phyloP scores from a whole-genome alignment of 2,113 vertebrate species.

The Antechinus stuartii region DNA sequence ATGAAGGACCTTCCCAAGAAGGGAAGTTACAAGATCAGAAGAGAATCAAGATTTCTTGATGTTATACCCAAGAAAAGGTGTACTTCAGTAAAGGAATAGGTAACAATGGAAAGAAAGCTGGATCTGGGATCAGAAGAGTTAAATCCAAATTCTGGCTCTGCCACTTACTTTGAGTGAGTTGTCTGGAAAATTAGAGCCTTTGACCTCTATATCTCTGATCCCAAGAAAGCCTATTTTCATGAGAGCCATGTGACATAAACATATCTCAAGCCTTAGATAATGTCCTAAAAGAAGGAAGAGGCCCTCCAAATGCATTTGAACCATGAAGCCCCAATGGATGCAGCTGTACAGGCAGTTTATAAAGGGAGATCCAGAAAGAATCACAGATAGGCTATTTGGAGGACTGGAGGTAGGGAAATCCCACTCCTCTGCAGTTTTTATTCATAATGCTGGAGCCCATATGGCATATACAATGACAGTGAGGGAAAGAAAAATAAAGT shows the following conservation, averaged over 20 bases:
- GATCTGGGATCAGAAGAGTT: not conserved
- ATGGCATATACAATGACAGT: not conserved
- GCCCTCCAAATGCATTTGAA: not conserved
- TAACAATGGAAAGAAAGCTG: not conserved
- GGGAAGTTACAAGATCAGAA: not conserved
- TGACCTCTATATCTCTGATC: not conserved
- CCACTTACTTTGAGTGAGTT: not conserved
- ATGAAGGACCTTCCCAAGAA: not conserved
- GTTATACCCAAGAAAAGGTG: not conserved
- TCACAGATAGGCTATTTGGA: not conserved
- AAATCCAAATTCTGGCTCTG: not conserved
- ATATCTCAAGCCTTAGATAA: not conserved
- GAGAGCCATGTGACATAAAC: not conserved
- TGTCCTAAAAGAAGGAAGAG: not conserved
- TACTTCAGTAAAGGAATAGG: not conserved
- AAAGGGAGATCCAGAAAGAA: not conserved
- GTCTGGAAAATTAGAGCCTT: not conserved
- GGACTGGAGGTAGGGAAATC: not conserved
- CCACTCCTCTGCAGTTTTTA: constrained; percentile 1
- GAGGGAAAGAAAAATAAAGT: not conserved
- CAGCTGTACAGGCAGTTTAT: not conserved
- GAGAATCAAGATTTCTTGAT: not conserved
- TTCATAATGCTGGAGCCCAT: not conserved
- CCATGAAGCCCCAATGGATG: not conserved
- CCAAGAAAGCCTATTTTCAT: not conserved